Evolutionary conservation across 2,797 vertebrate species (phyloP), one percentile per base, ranked within the genome.

Genomic region (Lycodopsis pacificus): DNA sequence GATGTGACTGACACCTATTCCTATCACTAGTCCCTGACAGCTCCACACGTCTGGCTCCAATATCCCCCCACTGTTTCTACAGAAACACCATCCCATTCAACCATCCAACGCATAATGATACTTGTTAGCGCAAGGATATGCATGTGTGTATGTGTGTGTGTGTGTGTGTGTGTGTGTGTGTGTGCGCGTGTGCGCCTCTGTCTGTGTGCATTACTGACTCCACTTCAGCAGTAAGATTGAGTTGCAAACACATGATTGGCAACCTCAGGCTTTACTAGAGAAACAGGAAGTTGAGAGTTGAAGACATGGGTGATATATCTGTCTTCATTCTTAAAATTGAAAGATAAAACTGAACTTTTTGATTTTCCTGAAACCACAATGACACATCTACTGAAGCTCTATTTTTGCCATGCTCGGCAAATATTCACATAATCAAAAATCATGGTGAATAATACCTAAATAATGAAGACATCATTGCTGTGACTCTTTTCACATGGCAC

Each of bases 21-120:
- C 92, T 94, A 91, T 93, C 91, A 90, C 88, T 86, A 89, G 82
- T 87, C 89, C 85, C 88, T 90, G 89, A 90, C 95, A 94, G 93
- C 92, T 94, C 89, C 76, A 76, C 80, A 72, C 84, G 94, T 94
- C 94, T 95, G 95, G 93, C 93, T 95, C 90, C 91, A 95, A 95
- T 95, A 93, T 93, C 90, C 91, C 82, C 86, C 88, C 78, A 81
- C 83, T 88, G 92, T 91, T 91, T 92, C 88, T 87, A 87, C 89
- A 89, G 91, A 90, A 92, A 93, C 89, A 81, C 92, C 93, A 92
- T 93, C 93, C 86, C 88, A 76, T 88, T 90, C 85, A 88, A 82
- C 87, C 85, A 78, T 90, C 88, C 83, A 64, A 85, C 83, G 74
- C 78, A 51, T 87, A 86, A 88, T 82, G 80, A 90, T 87, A 85